A percentile compares a stretch with the other conserved stretches of the same genome.
Conservation (phyloP, 2,888 invertebrate species). For the Acanthosepion pharaonis region DNA sequence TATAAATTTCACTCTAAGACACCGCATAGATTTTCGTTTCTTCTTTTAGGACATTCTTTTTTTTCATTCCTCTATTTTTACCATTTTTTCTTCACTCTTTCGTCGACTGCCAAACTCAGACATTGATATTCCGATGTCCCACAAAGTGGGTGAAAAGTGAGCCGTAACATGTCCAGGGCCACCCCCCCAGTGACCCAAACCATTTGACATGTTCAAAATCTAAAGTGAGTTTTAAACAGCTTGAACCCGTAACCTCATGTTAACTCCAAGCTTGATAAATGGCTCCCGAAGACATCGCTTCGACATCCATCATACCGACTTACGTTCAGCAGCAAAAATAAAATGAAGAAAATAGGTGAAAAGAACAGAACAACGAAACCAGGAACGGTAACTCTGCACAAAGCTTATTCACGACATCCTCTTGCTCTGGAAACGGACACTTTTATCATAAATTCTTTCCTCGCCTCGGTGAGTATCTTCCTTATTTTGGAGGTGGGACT, state of each 20-base stretch:
- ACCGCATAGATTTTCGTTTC: too few relatives aligned
- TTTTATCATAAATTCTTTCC: background rate
- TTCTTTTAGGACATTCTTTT: too few relatives aligned
- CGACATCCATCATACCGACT: background rate
- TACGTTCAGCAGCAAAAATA: background rate
- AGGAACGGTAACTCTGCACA: background rate
- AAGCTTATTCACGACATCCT: background rate
- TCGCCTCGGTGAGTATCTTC: background rate
- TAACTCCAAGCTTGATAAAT: background rate
- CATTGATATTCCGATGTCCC: background rate
- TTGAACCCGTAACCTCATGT: constrained; percentile 33
- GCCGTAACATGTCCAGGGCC: background rate
- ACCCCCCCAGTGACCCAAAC: background rate
- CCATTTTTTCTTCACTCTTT: background rate
- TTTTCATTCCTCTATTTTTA: background rate
- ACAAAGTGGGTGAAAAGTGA: background rate
- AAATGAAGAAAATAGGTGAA: background rate
- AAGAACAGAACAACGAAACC: background rate
- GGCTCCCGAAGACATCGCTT: background rate
- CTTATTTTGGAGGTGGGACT: background rate
- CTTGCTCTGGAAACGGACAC: too few relatives aligned
- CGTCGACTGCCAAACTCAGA: background rate
- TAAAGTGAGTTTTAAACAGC: constrained; percentile 33
- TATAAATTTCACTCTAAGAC: too few relatives aligned
- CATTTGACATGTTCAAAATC: constrained; percentile 33